Base-by-base conservation (phyloP, 2,797 vertebrate genomes). In the Poliocrania exsul region DNA sequence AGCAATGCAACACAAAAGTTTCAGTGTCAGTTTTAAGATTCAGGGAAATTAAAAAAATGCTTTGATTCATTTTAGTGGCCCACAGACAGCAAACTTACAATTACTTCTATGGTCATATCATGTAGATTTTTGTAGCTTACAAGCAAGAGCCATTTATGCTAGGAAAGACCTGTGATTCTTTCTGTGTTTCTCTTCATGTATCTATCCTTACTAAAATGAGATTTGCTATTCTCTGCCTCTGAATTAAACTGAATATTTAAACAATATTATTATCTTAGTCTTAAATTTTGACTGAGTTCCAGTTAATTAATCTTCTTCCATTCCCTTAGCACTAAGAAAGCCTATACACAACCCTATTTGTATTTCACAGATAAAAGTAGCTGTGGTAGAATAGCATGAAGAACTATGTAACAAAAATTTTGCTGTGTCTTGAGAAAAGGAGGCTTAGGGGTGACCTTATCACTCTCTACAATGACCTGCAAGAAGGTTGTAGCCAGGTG, bases 221-320 rank as follows among this genome's bases (percentile, higher is more conserved):
- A 73, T 38, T 11, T 87, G 89, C 44, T 89, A 62, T 51, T 64
- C 35, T 88, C 75, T 88, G 62, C 40, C 54, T 92, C 83, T 85
- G 64, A 92, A 94, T 81, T 37, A 61, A 93, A 89, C 31, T 19
- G 65, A 88, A 84, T 89, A 89, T 86, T 86, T 78, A 67, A 94
- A 84, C 6, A 23, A 60, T 46, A 33, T 21, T 18, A 58, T 56
- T 90, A 17, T 42, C 40, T 87, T 57, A 78, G 42, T 65, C 58
- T 75, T 93, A 40, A 14, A 25, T 73, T 90, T 88, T 37, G 26
- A 72, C 64, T 62, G 28, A 74, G 53, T 44, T 86, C 56, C 62
- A 93, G 66, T 88, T 89, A 93, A 92, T 91, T 86, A 40, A 83
- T 92, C 82, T 93, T 81, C 42, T 47, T 81, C 58, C 56, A 65